Conservation (phyloP, 2,888 invertebrate genomes). For the Blomia tropicalis region DNA sequence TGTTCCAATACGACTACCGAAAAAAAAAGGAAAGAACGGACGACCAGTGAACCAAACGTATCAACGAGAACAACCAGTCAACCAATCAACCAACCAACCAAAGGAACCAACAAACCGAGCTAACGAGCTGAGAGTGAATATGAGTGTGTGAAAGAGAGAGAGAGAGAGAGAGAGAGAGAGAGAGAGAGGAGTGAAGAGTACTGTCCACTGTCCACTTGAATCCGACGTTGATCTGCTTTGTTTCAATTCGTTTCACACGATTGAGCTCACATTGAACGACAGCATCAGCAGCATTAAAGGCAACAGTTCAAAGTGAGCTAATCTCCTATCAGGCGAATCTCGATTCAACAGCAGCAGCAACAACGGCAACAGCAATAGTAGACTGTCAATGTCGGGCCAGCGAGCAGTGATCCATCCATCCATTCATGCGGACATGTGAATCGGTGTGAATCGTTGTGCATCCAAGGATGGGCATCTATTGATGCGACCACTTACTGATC, state of each 20-base stretch:
- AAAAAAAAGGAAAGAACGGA: neutral
- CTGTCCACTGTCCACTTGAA: conserved; percentile 1
- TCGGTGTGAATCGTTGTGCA: conserved; percentile 20
- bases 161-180: no score
- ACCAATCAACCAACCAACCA: no score
- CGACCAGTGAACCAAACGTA: no score
- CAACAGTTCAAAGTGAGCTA: neutral
- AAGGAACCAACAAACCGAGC: no score
- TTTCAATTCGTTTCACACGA: conserved; percentile 18
- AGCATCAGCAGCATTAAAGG: neutral
- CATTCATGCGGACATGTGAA: conserved; percentile 19
- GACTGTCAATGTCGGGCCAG: neutral
- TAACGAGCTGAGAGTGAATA: no score
- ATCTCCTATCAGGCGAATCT: conserved; percentile 7
- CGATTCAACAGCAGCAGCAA: neutral
- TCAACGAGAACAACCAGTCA: no score
- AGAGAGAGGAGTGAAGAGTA: no score
- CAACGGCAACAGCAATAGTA: neutral
- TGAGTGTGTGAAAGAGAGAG: no score
- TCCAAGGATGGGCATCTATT: conserved; percentile 7
- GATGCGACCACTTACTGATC: conserved; percentile 13
- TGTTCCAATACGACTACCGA: neutral
- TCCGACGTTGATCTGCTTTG: conserved; percentile 10
- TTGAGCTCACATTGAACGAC: neutral
- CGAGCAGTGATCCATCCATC: conserved; percentile 1